Evolutionary conservation across 35 echinoderm and acorn worm genomes (phyloP).

Genomic region (Patiria miniata): DNA sequence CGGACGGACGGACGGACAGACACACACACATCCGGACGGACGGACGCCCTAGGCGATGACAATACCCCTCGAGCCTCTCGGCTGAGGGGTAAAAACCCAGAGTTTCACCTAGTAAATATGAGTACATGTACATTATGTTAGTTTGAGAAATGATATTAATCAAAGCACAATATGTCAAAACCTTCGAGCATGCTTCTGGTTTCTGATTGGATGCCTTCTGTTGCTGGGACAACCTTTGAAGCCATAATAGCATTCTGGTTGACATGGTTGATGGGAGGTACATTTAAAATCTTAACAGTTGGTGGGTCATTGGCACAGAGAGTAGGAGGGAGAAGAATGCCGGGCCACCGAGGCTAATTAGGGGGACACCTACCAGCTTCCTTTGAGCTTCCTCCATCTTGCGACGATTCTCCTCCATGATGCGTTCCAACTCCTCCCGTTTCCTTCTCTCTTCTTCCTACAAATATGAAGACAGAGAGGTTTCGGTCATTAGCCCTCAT

Average conservation of each 20-base stretch:
- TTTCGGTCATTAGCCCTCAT: too few species aligned
- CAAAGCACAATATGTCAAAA: too few species aligned
- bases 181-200: too few species aligned
- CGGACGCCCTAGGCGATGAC: too few species aligned
- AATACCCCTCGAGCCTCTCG: too few species aligned
- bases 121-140: too few species aligned
- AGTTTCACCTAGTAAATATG: too few species aligned
- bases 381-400: slow-evolving; percentile 98
- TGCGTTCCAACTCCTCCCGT: slow-evolving; percentile 75
- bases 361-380: slow-evolving; percentile 84
- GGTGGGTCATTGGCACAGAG: not conserved
- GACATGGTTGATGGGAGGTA: not conserved
- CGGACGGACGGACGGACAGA: too few species aligned
- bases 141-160: too few species aligned
- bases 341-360: slow-evolving; percentile 34
- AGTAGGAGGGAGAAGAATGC: not conserved
- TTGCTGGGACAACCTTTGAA: not conserved
- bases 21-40: too few species aligned
- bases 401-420: slow-evolving; percentile 89
- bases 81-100: too few species aligned
- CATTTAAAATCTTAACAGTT: not conserved
- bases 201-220: not conserved
- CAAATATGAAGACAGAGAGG: too few species aligned
- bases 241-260: not conserved
- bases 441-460: slow-evolving; percentile 85